Evolutionary conservation across 1,140 invertebrate genomes (phyloP).

Genomic region (Teleopsis dalmanni): DNA sequence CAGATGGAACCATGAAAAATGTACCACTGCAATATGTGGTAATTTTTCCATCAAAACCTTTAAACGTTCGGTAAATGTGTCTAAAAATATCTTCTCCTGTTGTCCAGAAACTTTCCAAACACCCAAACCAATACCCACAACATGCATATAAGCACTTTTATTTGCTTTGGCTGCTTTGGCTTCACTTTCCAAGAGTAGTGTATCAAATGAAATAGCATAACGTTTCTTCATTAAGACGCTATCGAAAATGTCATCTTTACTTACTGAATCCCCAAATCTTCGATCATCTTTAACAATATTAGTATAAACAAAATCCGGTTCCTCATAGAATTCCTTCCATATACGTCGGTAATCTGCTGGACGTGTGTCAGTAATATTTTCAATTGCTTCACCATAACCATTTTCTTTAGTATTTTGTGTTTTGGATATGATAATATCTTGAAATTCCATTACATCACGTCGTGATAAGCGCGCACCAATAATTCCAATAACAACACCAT

Average conservation of each 20-base stretch:
- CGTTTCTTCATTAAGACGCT: slow-evolving; percentile 20
- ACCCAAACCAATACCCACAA: slow-evolving; percentile 19
- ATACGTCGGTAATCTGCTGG: slow-evolving; percentile 12
- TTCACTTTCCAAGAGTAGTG: slow-evolving; percentile 14
- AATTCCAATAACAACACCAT: slow-evolving; percentile 41
- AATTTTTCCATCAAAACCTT: slow-evolving; percentile 15
- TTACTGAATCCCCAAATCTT: slow-evolving; percentile 10
- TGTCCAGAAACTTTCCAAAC: slow-evolving; percentile 19
- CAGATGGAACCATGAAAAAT: slow-evolving; percentile 23
- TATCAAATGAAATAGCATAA: slow-evolving; percentile 18
- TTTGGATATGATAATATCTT: slow-evolving; percentile 49
- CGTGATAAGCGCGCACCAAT: slow-evolving; percentile 48
- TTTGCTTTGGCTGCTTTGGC: slow-evolving; percentile 4
- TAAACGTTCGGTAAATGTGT: slow-evolving; percentile 21
- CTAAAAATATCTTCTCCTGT: slow-evolving; percentile 21
- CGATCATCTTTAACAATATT: slow-evolving; percentile 8
- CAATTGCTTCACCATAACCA: slow-evolving; percentile 38
- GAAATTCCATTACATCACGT: slow-evolving; percentile 49
- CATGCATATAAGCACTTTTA: slow-evolving; percentile 17
- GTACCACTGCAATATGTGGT: slow-evolving; percentile 15
- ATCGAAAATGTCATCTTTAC: slow-evolving; percentile 13
- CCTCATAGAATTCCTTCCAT: slow-evolving; percentile 17
- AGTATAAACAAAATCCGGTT: slow-evolving; percentile 7
- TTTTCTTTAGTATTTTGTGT: slow-evolving; percentile 46
- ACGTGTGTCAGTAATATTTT: background rate